A percentile compares a stretch with the other conserved stretches of the same genome.
Conservation (phyloP, 2,113 vertebrate genomes). For the Urocynchramus pylzowi region DNA sequence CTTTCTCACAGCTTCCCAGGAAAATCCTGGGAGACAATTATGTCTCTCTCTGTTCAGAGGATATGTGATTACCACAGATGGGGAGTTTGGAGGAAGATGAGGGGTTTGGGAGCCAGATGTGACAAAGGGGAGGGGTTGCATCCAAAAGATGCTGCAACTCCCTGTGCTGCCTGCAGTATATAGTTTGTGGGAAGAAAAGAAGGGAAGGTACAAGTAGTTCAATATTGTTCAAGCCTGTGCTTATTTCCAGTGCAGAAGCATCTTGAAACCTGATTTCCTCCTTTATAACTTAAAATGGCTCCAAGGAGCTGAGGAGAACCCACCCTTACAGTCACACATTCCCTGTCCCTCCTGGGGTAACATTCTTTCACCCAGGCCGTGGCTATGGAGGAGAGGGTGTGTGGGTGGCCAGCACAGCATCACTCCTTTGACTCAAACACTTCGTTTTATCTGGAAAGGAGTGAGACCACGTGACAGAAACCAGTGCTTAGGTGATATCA, state of each 20-base stretch:
- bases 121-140: rapidly evolving
- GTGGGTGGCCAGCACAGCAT: not conserved
- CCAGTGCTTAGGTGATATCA: not conserved
- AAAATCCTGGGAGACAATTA: no score
- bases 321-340: not conserved
- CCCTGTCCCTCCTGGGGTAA: not conserved
- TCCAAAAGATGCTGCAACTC: not conserved
- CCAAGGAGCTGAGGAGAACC: not conserved
- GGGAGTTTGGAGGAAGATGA: not conserved
- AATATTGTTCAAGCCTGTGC: not conserved
- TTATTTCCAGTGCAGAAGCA: not conserved
- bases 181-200: not conserved
- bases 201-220: not conserved
- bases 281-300: not conserved
- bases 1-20: no score
- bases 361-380: rapidly evolving
- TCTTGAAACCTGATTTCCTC: not conserved
- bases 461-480: not conserved
- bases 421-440: not conserved
- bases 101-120: not conserved
- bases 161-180: not conserved
- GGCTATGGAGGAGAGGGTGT: not conserved
- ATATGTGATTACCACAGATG: no score
- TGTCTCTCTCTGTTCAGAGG: no score
- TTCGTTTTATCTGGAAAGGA: not conserved